Evolutionary conservation across 2,888 invertebrate species (phyloP), one percentile per base, ranked within the genome.

Genomic region (Dicranocentrus wangi): DNA sequence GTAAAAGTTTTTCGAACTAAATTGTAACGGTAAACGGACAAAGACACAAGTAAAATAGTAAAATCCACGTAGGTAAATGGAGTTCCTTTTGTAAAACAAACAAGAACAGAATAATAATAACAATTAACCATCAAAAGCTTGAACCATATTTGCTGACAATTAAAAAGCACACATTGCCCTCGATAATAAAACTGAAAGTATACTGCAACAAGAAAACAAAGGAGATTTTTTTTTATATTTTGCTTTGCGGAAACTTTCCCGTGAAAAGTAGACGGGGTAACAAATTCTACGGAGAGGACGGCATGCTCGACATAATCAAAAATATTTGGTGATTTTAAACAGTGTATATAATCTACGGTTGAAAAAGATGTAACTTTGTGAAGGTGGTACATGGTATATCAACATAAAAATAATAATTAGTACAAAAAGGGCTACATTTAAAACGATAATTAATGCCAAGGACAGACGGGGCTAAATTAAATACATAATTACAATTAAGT

Each of bases 111-210:
- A 72, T 27, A 51, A 68, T 68, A 0, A 55, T 19, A 72, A 61
- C 43, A 60, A 47, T 32, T 60, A 71, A 71, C 60, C 71, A 60
- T 71, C 39, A 58, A 71, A 60, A 71, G 71, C 61, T 43, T 23
- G 60, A 60, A 60, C 27, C 28, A 60, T 55, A 69, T 58, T 70
- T 70, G 55, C 42, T 39, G 39, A 70, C 55, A 55, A 55, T 70
- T 55, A 70, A 55, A 27, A 55, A 55, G 42, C 58, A 42, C 53
- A 70, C 55, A 55, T 63, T 63, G 63, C 28, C 63, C 63, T 42
- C 42, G 27, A 60, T 60, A 28, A 28, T n/a, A 28, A 60, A 58
- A 60, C 60, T 7, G 42, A 66, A 66, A 47, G 3, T 23, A 66
- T 39, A 43, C 27, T 58, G 27, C 51, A 17, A 43, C 43, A 17